Evolutionary conservation across 2,113 vertebrate genomes (phyloP).

Genomic region (Benitochromis conjunctus): DNA sequence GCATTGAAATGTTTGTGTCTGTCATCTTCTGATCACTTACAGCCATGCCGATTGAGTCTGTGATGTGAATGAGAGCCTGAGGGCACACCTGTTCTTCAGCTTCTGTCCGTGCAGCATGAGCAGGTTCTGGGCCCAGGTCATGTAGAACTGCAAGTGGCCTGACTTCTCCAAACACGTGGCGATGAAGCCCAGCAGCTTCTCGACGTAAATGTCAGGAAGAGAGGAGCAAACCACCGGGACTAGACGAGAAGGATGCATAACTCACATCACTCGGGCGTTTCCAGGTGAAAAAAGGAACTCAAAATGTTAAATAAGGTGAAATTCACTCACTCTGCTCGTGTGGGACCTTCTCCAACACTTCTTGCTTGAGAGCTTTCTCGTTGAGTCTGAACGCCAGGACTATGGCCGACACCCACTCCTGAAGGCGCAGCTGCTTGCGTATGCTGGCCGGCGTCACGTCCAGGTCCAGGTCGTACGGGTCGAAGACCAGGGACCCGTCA

Average conservation of each 20-base stretch:
- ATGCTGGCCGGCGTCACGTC: slow-evolving; percentile 85
- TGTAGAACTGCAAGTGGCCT: slow-evolving; percentile 91
- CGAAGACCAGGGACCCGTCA: slow-evolving; percentile 85
- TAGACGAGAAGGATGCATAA: slow-evolving; percentile 35
- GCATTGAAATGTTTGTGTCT: not conserved
- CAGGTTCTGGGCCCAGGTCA: slow-evolving; percentile 84
- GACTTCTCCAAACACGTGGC: slow-evolving; percentile 83
- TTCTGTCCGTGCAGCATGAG: slow-evolving; percentile 88
- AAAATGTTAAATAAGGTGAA: not conserved
- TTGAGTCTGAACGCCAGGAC: slow-evolving; percentile 90
- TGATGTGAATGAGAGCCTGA: not conserved
- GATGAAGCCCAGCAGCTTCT: slow-evolving; percentile 86
- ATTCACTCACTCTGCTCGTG: slow-evolving; percentile 78
- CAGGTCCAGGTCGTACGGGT: slow-evolving; percentile 92
- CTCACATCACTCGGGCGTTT: not conserved
- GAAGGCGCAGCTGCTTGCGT: slow-evolving; percentile 73
- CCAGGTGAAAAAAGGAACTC: not conserved
- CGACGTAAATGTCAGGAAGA: slow-evolving; percentile 88
- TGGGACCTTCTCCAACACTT: slow-evolving; percentile 85
- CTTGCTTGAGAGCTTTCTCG: slow-evolving; percentile 82
- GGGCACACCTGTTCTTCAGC: slow-evolving; percentile 82
- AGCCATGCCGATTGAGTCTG: not conserved
- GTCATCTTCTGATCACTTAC: not conserved
- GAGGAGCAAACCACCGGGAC: slow-evolving; percentile 83
- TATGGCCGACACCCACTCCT: slow-evolving; percentile 81